Base-by-base conservation (phyloP, 1,140 invertebrate genomes). In the Hyles euphorbiae region DNA sequence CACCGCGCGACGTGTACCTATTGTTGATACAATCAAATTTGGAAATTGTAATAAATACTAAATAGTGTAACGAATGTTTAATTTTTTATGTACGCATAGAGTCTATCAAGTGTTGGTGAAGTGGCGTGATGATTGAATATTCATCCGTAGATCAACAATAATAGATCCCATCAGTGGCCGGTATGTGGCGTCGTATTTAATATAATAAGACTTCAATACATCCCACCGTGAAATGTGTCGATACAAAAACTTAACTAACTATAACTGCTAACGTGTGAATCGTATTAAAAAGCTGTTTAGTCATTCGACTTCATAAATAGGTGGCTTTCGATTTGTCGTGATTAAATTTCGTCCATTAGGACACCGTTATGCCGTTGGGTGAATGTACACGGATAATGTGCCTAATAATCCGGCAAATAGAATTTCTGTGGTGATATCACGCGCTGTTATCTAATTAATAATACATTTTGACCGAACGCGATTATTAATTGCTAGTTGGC, bases 231-330 rank as follows among this genome's bases (percentile, higher is more conserved):
- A 88, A 88, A 88, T 85, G 83, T 87, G 70, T 76, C 76, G 83
- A 81, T 82, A 86, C 72, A 88, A 88, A 87, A 87, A 88, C 81
- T 88, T 84, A 85, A 87, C 83, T 85, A 84, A 86, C 81, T 87
- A 87, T 88, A 87, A 82, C 74, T 68, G 77, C 77, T 77, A 82
- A 88, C 86, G 83, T 88, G 86, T 87, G 86, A 88, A 87, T 87
- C 83, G 86, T 88, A 87, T 88, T 88, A 88, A 87, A 88, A 88
- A 88, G 75, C 57, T 87, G 86, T 87, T 86, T 76, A 88, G 86
- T 88, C 86, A 88, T 88, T 70, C 82, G 77, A 64, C 81, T 83
- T 86, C 83, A 86, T 88, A 86, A 88, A 86, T 82, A 84, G 81
- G 81, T 87, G 79, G 78, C 82, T 87, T 86, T 88, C 83, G 78